phyloP scores from a whole-genome alignment of 2,113 vertebrate species.

The Anthoscopus minutus region DNA sequence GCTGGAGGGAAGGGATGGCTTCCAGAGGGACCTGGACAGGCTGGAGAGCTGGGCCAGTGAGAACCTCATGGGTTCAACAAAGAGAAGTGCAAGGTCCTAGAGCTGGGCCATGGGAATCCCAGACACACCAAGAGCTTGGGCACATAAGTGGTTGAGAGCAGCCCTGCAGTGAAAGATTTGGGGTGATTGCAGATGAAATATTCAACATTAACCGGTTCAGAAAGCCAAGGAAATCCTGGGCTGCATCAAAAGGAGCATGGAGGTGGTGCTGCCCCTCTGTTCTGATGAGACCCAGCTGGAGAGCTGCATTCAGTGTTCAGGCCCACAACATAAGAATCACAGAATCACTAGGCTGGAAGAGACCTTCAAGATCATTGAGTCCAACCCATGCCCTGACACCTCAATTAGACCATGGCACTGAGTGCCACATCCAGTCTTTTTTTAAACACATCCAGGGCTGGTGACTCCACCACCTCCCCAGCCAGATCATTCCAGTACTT shows the following conservation, averaged over 20 bases:
- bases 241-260: not conserved
- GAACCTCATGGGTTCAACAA: not conserved
- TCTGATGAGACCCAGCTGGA: not conserved
- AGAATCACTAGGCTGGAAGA: not conserved
- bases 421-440: not conserved
- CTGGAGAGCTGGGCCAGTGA: not conserved
- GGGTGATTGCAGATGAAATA: not conserved
- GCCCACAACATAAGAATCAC: not conserved
- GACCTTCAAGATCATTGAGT: not conserved
- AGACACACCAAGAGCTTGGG: not conserved
- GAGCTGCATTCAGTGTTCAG: not conserved
- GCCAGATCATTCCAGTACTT: too few relatives aligned
- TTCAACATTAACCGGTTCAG: not conserved
- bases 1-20: not conserved
- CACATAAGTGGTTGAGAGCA: not conserved
- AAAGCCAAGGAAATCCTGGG: not conserved
- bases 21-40: not conserved
- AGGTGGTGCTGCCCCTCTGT: not conserved
- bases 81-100: not conserved
- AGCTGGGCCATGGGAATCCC: not conserved
- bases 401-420: not conserved
- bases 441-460: not conserved
- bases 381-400: not conserved
- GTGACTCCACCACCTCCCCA: too few relatives aligned
- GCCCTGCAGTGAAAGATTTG: too few relatives aligned